A percentile compares a stretch with the other conserved stretches of the same genome.
Conservation (phyloP, 2,797 vertebrate genomes). For the Alectoris magna region DNA sequence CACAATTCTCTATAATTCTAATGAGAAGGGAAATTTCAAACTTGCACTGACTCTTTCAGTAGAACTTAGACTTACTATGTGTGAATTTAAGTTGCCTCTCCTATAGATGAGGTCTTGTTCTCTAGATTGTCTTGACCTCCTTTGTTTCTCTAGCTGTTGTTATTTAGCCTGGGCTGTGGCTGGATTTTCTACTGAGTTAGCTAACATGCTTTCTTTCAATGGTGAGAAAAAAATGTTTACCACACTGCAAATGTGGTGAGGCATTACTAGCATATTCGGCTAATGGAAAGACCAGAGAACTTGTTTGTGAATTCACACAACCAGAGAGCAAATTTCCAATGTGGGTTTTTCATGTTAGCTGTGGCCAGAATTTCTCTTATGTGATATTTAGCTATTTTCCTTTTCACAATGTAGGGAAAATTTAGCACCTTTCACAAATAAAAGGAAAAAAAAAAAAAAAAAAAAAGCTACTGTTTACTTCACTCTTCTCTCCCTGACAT, state of each 20-base stretch:
- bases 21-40: neutral
- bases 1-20: neutral
- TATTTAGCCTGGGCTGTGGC: neutral
- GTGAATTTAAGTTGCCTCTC: neutral
- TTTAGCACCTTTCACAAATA: neutral
- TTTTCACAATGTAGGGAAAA: conserved; percentile 14
- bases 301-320: conserved; percentile 37
- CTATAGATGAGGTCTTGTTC: neutral
- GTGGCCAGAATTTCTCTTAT: conserved; percentile 11
- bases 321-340: neutral
- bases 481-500: neutral
- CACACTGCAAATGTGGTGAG: neutral
- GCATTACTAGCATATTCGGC: neutral
- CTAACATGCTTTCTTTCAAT: neutral
- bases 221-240: neutral
- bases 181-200: neutral
- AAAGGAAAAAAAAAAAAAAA: neutral
- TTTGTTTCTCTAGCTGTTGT: neutral
- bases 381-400: neutral
- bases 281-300: conserved; percentile 22
- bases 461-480: neutral
- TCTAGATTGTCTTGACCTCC: neutral
- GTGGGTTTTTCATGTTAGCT: conserved; percentile 3
- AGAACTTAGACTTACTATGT: neutral
- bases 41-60: fast-evolving